These are phyloP conservation scores for Montifringilla adamsi DNA, from an alignment of 2,113 vertebrate species.

Conservation along the genomic window DNA sequence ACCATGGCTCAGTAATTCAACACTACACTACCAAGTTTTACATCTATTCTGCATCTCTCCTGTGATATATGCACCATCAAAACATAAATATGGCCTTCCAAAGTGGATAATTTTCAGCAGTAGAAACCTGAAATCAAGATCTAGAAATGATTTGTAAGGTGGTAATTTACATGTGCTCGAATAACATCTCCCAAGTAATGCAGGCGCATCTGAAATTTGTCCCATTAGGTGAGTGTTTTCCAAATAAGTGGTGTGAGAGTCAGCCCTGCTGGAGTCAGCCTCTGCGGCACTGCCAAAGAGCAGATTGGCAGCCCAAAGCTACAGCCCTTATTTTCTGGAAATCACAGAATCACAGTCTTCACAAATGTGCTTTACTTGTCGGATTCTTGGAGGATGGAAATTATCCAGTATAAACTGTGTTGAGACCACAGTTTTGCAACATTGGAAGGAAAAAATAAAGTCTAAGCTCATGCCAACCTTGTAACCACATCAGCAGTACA, in stretches of 20 bases:
- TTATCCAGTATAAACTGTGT: constrained; percentile 34
- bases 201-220: neutral
- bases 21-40: neutral
- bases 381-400: constrained; percentile 14
- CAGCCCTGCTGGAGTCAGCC: neutral
- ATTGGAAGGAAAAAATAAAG: constrained; percentile 43
- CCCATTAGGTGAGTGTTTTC: neutral
- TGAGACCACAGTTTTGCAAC: constrained; percentile 37
- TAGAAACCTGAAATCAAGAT: neutral
- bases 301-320: neutral
- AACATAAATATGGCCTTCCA: neutral
- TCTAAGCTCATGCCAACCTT: constrained; percentile 2
- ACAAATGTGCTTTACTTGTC: neutral
- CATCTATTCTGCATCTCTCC: neutral
- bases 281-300: neutral
- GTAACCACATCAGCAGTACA: neutral
- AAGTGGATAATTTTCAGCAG: neutral
- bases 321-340: constrained; percentile 6
- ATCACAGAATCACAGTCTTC: neutral
- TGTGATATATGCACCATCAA: neutral
- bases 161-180: neutral
- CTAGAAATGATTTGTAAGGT: neutral
- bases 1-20: fast-evolving
- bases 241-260: neutral
- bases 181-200: neutral